These are phyloP conservation scores for Chloropsis cyanopogon DNA, from an alignment of 2,113 vertebrate genomes.

Conservation along the genomic window DNA sequence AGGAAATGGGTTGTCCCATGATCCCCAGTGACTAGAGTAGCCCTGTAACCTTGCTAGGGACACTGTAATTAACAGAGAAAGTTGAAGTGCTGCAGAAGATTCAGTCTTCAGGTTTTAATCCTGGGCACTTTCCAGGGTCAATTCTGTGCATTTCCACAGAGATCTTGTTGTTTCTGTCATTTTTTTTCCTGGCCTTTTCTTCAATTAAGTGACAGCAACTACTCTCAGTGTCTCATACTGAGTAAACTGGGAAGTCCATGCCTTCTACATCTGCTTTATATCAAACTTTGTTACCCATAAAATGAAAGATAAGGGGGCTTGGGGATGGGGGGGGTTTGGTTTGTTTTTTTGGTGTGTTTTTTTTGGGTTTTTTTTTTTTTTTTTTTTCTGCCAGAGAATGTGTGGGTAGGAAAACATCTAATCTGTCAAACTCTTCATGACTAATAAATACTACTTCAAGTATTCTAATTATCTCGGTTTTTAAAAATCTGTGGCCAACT, in stretches of 20 bases:
- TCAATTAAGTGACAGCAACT: not conserved
- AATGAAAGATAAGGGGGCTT: not conserved
- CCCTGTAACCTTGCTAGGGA: not conserved
- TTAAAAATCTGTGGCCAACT: slow-evolving; percentile 61
- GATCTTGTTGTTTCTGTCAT: not conserved
- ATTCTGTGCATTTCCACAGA: not conserved
- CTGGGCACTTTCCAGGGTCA: not conserved
- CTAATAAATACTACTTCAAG: slow-evolving; percentile 76
- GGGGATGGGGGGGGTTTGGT: not conserved
- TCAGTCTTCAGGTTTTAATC: not conserved
- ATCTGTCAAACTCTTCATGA: slow-evolving; percentile 73
- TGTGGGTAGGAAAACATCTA: slow-evolving; percentile 69
- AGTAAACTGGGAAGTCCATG: not conserved
- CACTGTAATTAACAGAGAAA: not conserved
- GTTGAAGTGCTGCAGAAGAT: not conserved
- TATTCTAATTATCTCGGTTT: slow-evolving; percentile 70
- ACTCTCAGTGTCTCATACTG: not conserved
- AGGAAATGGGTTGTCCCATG: not conserved
- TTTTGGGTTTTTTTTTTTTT: not conserved
- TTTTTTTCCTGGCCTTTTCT: not conserved
- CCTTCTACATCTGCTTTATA: slow-evolving; percentile 19
- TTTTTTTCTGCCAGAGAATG: slow-evolving; percentile 56
- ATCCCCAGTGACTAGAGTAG: not conserved
- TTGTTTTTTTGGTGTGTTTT: not conserved
- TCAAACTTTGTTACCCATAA: slow-evolving; percentile 10